Conservation (phyloP, 2,797 vertebrate genomes). For the Enteromius mattozi region DNA sequence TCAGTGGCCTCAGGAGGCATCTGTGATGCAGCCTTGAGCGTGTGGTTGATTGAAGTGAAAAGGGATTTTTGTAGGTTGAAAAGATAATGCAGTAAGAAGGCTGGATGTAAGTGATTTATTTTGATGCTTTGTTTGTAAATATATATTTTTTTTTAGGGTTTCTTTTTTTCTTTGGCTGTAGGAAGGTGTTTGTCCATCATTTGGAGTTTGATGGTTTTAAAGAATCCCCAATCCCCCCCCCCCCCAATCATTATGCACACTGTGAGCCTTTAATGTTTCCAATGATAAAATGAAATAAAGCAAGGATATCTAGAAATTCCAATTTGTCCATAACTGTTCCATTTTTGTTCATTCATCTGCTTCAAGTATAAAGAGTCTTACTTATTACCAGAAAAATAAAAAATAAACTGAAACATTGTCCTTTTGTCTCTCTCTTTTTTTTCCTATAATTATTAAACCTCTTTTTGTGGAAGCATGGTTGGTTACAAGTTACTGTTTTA, state of each 20-base stretch:
- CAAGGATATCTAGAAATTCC: constrained; percentile 24
- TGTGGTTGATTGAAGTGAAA: constrained; percentile 55
- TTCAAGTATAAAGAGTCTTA: constrained; percentile 74
- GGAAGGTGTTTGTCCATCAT: constrained; percentile 17
- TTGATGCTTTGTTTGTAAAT: constrained; percentile 77
- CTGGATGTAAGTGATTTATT: constrained; percentile 69
- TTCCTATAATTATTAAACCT: not conserved
- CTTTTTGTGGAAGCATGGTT: not conserved
- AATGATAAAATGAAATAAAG: constrained; percentile 53
- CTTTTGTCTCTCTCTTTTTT: constrained; percentile 10
- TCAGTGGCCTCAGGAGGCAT: constrained; percentile 20
- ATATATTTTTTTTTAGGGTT: constrained; percentile 60
- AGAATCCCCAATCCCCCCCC: not conserved
- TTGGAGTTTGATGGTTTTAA: constrained; percentile 30
- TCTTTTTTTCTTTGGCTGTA: constrained; percentile 44
- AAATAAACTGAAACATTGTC: constrained; percentile 72
- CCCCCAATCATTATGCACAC: not conserved
- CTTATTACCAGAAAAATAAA: constrained; percentile 80
- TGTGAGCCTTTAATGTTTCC: constrained; percentile 25
- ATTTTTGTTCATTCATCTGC: constrained; percentile 76
- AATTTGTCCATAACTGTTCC: constrained; percentile 70
- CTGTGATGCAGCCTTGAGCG: not conserved
- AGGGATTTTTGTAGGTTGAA: constrained; percentile 76
- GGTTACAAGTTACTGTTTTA: not conserved
- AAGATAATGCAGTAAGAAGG: constrained; percentile 63